These are phyloP conservation scores for Crocidura indochinensis DNA, from an alignment of 2,797 vertebrate genomes.

Conservation along the genomic window DNA sequence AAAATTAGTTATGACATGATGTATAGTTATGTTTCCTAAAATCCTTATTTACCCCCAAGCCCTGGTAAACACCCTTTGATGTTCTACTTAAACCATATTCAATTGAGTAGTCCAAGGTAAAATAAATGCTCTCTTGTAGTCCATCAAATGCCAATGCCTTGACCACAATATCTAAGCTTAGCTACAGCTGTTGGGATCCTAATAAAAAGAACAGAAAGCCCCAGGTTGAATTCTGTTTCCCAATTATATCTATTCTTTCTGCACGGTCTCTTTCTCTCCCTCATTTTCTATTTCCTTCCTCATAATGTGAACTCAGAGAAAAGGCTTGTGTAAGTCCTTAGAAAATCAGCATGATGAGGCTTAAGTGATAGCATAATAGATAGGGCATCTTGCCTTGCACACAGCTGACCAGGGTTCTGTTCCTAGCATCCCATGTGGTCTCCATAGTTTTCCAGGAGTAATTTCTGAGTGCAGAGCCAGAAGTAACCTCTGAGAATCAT, in stretches of 20 bases:
- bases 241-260: neutral
- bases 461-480: no score
- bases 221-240: constrained; percentile 5
- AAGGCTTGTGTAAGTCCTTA: neutral
- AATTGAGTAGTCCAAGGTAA: constrained; percentile 26
- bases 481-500: no score
- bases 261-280: fast-evolving
- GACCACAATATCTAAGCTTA: constrained; percentile 26
- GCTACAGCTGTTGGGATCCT: neutral
- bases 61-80: neutral
- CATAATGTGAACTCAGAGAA: neutral
- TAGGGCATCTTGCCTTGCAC: no score
- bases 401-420: no score
- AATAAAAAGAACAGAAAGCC: neutral
- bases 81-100: neutral
- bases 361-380: no score
- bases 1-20: neutral
- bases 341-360: constrained; percentile 37
- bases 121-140: neutral
- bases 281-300: neutral
- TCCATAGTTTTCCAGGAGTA: no score
- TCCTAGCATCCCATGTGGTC: no score
- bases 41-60: neutral
- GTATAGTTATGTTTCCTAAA: neutral
- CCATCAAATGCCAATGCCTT: constrained; percentile 45